Evolutionary conservation across 23 tunicate genomes (phyloP), one percentile per base, ranked within the genome.

Genomic region (Trididemnum miniatum): DNA sequence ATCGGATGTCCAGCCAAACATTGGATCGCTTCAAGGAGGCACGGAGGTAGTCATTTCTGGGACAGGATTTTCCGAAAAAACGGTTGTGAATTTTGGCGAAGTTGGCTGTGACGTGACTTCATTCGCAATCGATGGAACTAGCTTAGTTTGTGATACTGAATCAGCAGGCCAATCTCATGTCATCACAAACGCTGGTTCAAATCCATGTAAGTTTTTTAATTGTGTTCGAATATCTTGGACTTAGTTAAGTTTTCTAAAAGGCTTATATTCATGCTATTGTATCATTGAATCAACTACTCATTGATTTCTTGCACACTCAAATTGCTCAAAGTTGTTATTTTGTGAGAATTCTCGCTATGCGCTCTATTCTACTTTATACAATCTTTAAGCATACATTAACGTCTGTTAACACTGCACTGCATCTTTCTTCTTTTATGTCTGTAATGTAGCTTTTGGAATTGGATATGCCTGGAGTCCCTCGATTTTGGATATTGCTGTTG

Each of bases 391-490:
- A n/a, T n/a, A n/a, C n/a, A n/a, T n/a, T n/a, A n/a, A n/a, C n/a
- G n/a, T n/a, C n/a, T n/a, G n/a, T n/a, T n/a, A n/a, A n/a, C n/a
- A n/a, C n/a, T n/a, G n/a, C n/a, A n/a, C n/a, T n/a, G n/a, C n/a
- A n/a, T n/a, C n/a, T n/a, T n/a, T n/a, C n/a, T n/a, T n/a, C n/a
- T n/a, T n/a, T n/a, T n/a, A n/a, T n/a, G n/a, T n/a, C n/a, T n/a
- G n/a, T n/a, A n/a, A n/a, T n/a, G n/a, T 36, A 93, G 98, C 76
- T 44, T 65, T 49, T 59, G 98, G 98, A 18, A 65, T 65, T 32
- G 98, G 98, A n/a, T 93, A 84, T 77, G 93, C 86, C 2, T 93
- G 93, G 93, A 65, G 52, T 23, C 98, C 98, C 0, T 64, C 84
- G 2, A 62, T 65, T 34, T 15, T 88, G 15, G 71, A 73, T 20